Evolutionary conservation across 2,113 vertebrate genomes (phyloP).

Genomic region (Stigmatopora argus): DNA sequence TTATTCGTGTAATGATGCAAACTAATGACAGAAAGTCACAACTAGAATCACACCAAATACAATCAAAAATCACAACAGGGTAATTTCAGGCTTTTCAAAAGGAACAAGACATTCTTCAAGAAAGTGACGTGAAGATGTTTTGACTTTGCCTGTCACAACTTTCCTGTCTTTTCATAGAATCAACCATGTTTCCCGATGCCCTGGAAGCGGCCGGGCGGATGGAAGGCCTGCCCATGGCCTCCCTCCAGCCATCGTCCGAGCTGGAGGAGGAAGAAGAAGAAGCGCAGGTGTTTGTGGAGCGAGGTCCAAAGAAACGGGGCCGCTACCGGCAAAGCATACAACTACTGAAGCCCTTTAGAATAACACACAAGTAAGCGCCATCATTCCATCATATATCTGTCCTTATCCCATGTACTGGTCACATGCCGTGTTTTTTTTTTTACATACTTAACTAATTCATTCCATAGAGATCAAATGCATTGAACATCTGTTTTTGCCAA

Average conservation of each 20-base stretch:
- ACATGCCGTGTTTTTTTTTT: neutral
- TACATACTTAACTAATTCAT: too few species aligned
- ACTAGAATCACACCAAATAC: neutral
- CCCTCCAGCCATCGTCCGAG: conserved; percentile 45
- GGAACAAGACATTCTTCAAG: neutral
- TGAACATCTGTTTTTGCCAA: too few species aligned
- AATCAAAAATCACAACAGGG: neutral
- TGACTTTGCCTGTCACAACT: neutral
- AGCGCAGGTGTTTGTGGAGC: conserved; percentile 27
- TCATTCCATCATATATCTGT: neutral
- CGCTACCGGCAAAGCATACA: conserved; percentile 74
- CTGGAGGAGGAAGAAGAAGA: conserved; percentile 65
- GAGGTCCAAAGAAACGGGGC: conserved; percentile 50
- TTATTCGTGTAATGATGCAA: neutral
- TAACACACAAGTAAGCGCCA: conserved; percentile 72
- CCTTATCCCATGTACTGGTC: neutral
- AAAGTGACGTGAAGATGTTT: neutral
- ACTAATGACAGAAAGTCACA: neutral
- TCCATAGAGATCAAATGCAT: too few species aligned
- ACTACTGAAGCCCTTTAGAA: conserved; percentile 76
- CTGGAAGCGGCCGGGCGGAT: conserved; percentile 62
- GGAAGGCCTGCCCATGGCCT: conserved; percentile 66
- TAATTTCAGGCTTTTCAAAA: neutral
- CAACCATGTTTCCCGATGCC: conserved; percentile 65
- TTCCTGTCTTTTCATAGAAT: neutral